Evolutionary conservation across 2,113 vertebrate genomes (phyloP).

Genomic region (Brienomyrus longianalis): DNA sequence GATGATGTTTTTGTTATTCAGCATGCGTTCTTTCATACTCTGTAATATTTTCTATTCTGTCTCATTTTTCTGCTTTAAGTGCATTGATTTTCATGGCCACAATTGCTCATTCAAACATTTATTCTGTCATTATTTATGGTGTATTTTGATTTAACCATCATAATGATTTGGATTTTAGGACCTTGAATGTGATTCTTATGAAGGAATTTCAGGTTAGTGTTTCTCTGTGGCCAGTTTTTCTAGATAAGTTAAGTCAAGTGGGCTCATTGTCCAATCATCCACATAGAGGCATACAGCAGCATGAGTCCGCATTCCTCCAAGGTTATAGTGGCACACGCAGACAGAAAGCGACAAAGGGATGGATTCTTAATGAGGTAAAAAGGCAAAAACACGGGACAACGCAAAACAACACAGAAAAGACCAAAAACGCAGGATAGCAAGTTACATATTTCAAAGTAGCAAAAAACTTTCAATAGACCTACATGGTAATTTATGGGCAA

Average conservation of each 20-base stretch:
- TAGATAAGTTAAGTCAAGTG: neutral
- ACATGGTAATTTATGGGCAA: neutral
- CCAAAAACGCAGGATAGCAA: neutral
- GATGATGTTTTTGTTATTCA: neutral
- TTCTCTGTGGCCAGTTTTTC: neutral
- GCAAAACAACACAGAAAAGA: neutral
- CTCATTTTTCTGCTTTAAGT: neutral
- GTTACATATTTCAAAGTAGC: neutral
- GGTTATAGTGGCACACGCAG: neutral
- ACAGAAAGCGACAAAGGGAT: neutral
- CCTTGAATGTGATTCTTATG: neutral
- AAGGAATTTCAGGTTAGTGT: neutral
- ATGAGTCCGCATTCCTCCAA: neutral
- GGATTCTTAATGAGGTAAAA: neutral
- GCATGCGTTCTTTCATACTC: neutral
- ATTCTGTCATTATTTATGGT: neutral
- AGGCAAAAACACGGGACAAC: neutral
- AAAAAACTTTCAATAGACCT: neutral
- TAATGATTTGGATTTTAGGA: neutral
- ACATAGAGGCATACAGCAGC: neutral
- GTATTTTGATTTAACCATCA: neutral
- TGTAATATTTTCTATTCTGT: neutral
- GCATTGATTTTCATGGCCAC: neutral
- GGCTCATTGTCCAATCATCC: neutral
- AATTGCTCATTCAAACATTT: neutral